Conservation (phyloP, 1,140 invertebrate species). For the Zaprionus ornatus region DNA sequence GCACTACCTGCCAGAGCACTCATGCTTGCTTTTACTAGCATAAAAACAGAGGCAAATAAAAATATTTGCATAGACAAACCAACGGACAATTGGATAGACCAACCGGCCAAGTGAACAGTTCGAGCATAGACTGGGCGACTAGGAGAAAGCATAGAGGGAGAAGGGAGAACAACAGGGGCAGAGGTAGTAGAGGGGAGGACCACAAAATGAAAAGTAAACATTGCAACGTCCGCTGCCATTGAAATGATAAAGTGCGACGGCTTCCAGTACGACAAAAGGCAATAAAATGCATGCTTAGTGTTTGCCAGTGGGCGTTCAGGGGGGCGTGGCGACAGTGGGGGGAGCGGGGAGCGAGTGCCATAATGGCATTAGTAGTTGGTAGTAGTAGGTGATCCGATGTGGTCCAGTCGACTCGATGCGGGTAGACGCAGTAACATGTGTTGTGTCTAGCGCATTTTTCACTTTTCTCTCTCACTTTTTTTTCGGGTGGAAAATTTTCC, state of each 20-base stretch:
- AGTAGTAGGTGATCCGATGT: conserved; percentile 32
- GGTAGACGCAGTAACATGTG: conserved; percentile 53
- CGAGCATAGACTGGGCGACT: conserved; percentile 1
- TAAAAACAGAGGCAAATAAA: conserved; percentile 72
- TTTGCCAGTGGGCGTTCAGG: conserved; percentile 12
- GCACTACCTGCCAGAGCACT: neutral
- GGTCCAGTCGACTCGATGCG: conserved; percentile 24
- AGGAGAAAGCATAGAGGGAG: conserved; percentile 8
- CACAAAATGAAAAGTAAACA: conserved; percentile 79
- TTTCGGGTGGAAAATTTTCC: conserved; percentile 41
- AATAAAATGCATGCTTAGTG: conserved; percentile 81
- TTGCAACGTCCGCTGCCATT: conserved; percentile 70
- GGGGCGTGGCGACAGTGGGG: too few relatives aligned
- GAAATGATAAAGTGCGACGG: conserved; percentile 76
- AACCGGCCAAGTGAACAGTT: conserved; percentile 63
- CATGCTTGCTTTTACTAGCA: conserved; percentile 37
- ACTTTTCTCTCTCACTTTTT: conserved; percentile 10
- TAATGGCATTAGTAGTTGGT: conserved; percentile 65
- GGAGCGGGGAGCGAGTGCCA: conserved; percentile 30
- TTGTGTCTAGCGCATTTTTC: conserved; percentile 35
- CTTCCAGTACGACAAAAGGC: conserved; percentile 63
- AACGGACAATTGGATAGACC: conserved; percentile 65
- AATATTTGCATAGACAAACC: conserved; percentile 79
- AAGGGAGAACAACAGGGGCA: neutral
- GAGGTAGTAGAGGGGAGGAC: conserved; percentile 7